Percentiles rank a stretch among this genome's conserved stretches.
phyloP scores from a whole-genome alignment of 2,797 vertebrate genomes.

The Tadarida brasiliensis region DNA sequence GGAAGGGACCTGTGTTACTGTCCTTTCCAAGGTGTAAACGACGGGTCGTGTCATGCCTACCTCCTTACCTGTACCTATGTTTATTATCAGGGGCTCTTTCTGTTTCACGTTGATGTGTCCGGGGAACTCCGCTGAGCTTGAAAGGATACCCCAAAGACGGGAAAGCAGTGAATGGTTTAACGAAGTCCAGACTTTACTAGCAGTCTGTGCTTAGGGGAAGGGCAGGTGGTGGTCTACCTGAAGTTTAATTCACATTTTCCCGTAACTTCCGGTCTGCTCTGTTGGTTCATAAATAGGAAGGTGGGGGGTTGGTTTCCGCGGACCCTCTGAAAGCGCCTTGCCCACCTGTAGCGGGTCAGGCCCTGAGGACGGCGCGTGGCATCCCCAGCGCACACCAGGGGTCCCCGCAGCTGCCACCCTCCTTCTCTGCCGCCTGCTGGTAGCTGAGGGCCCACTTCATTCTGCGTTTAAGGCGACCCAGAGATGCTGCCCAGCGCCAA shows the following conservation, averaged over 20 bases:
- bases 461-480: not conserved
- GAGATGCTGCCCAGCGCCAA: not conserved
- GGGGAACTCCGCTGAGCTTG: constrained; percentile 36
- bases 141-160: constrained; percentile 47
- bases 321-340: not conserved
- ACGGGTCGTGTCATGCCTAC: not conserved
- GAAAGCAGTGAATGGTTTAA: constrained; percentile 63
- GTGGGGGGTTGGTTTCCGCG: not conserved
- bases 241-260: not conserved
- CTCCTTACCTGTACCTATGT: not conserved
- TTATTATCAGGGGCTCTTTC: not conserved
- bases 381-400: fast-evolving
- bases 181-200: constrained; percentile 48
- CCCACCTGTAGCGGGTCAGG: fast-evolving
- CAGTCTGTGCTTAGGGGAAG: not conserved
- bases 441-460: not conserved
- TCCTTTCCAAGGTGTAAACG: constrained; percentile 61
- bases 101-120: constrained; percentile 3
- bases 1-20: not conserved
- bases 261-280: not conserved
- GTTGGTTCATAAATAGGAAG: not conserved
- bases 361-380: no score
- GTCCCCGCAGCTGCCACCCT: not conserved
- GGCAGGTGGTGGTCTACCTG: not conserved
- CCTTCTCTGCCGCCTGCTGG: not conserved